phyloP scores from a whole-genome alignment of 2,888 invertebrate genomes.

The Hyalella azteca region DNA sequence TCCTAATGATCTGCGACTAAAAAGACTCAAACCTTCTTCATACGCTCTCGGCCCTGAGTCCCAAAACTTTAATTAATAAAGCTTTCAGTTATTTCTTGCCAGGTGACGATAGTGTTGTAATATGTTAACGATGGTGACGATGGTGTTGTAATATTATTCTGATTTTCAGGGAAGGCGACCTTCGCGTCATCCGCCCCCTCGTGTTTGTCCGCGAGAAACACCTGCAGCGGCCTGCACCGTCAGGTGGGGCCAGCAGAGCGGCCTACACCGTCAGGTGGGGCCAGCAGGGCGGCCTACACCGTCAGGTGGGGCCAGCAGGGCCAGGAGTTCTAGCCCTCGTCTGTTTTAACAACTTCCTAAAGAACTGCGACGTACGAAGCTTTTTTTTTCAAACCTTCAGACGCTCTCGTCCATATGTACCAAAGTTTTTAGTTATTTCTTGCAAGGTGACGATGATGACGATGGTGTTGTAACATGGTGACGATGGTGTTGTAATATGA shows the following conservation, averaged over 20 bases:
- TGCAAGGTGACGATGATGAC: too few relatives aligned
- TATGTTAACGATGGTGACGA: too few relatives aligned
- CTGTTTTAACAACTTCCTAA: too few relatives aligned
- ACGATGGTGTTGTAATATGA: too few relatives aligned
- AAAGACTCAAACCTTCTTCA: background rate
- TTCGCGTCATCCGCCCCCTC: slow-evolving; percentile 84
- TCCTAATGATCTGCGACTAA: too few relatives aligned
- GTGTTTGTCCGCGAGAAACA: slow-evolving; percentile 82
- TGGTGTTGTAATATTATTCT: background rate
- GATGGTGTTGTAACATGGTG: background rate
- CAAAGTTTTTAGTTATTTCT: background rate
- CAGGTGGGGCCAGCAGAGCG: slow-evolving; percentile 74
- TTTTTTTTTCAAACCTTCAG: background rate
- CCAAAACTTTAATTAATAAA: background rate
- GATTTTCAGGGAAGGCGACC: slow-evolving; percentile 75
- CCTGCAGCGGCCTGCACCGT: slow-evolving; percentile 81
- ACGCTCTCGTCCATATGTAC: background rate
- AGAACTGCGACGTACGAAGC: too few relatives aligned
- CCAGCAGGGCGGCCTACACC: too few relatives aligned
- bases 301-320: too few relatives aligned
- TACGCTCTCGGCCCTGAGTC: background rate
- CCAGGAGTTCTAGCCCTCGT: too few relatives aligned
- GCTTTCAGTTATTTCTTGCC: too few relatives aligned
- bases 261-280: slow-evolving; percentile 77
- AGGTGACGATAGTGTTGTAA: too few relatives aligned